Evolutionary conservation across 1,140 invertebrate species (phyloP).

Genomic region (Pemphigus obesinymphae): DNA sequence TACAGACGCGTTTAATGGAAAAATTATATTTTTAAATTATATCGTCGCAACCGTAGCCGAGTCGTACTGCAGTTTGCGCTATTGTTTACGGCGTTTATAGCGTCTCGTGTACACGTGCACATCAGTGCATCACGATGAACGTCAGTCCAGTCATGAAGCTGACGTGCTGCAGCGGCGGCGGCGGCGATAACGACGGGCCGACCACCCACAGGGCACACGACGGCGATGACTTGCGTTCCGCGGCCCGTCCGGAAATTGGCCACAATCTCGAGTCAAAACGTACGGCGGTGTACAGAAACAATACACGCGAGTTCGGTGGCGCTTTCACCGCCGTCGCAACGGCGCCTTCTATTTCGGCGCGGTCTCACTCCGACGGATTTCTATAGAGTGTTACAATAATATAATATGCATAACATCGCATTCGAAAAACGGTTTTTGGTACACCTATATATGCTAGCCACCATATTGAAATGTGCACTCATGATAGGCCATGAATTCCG

Average conservation of each 20-base stretch:
- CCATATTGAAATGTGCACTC: too few species aligned
- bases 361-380: not conserved
- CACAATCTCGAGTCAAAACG: slow-evolving; percentile 17
- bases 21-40: too few species aligned
- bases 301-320: slow-evolving; percentile 37
- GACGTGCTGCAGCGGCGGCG: not conserved
- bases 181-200: not conserved
- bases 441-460: too few species aligned
- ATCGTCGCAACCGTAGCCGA: too few species aligned
- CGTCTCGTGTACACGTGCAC: not conserved
- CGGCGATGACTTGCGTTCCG: slow-evolving; percentile 23
- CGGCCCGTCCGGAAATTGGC: slow-evolving; percentile 6
- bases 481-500: too few species aligned
- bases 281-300: slow-evolving; percentile 1
- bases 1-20: too few species aligned
- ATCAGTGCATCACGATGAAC: not conserved
- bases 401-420: too few species aligned
- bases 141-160: slow-evolving; percentile 15
- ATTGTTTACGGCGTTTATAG: slow-evolving; percentile 18
- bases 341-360: slow-evolving; percentile 9
- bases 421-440: too few species aligned
- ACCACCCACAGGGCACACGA: slow-evolving; percentile 38
- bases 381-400: too few species aligned
- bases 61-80: not conserved
- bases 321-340: slow-evolving; percentile 23